Percentiles rank a stretch among this genome's conserved stretches.
These are phyloP conservation scores for Ginglymostoma cirratum DNA, from an alignment of 2,113 vertebrate species.

Conservation along the genomic window DNA sequence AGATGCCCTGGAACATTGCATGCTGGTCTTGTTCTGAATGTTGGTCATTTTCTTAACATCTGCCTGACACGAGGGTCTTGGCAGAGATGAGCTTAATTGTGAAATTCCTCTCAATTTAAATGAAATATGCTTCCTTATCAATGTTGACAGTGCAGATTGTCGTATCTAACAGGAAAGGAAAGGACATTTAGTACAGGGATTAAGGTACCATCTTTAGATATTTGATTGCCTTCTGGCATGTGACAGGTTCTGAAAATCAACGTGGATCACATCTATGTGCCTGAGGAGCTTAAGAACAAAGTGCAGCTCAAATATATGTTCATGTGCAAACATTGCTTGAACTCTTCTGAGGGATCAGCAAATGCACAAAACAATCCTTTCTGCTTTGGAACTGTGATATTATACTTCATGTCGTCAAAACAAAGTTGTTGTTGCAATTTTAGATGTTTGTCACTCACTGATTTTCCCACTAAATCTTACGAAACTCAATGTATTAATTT, in stretches of 20 bases:
- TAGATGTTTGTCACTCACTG: neutral
- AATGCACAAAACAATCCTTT: neutral
- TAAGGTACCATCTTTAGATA: neutral
- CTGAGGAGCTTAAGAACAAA: neutral
- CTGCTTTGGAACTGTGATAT: neutral
- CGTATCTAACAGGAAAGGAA: neutral
- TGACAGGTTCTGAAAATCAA: neutral
- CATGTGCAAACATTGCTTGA: too few species aligned
- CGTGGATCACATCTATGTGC: neutral
- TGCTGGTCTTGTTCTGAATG: neutral
- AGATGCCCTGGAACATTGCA: neutral
- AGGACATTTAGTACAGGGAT: neutral
- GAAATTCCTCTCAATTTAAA: neutral
- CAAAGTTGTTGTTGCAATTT: neutral
- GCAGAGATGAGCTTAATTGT: neutral
- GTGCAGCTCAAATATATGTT: neutral
- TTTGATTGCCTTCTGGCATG: neutral
- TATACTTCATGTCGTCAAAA: neutral
- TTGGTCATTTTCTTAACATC: conserved; percentile 5
- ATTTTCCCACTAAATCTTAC: too few species aligned
- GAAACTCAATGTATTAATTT: too few species aligned
- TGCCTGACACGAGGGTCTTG: neutral
- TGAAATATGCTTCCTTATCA: neutral
- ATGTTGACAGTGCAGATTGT: neutral
- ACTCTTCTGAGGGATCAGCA: neutral